Conservation (phyloP, 2,888 invertebrate genomes). For the Callosobruchus maculatus region DNA sequence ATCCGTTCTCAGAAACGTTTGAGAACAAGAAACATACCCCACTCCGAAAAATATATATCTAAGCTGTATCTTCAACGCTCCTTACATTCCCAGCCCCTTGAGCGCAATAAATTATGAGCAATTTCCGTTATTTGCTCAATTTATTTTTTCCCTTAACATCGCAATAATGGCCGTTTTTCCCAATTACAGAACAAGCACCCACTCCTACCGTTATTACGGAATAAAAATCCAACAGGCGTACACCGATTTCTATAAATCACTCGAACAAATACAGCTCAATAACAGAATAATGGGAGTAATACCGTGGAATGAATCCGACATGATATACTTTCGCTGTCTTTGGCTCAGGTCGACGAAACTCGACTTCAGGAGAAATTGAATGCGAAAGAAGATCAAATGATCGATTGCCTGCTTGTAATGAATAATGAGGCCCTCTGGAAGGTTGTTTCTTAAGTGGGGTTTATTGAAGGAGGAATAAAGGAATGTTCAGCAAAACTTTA, state of each 20-base stretch:
- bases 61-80: background rate
- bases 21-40: background rate
- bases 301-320: background rate
- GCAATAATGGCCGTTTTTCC: background rate
- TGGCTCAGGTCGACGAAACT: background rate
- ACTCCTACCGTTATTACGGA: background rate
- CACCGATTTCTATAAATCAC: background rate
- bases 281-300: background rate
- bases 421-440: background rate
- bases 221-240: background rate
- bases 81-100: background rate
- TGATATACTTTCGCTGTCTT: background rate
- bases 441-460: background rate
- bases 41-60: background rate
- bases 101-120: background rate
- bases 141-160: background rate
- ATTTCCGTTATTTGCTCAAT: background rate
- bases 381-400: background rate
- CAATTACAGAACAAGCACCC: background rate
- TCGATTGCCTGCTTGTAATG: background rate
- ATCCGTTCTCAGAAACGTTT: background rate
- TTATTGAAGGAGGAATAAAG: no score
- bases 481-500: no score
- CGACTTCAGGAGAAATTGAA: background rate
- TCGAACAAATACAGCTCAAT: background rate